Percentiles rank a stretch among this genome's conserved stretches.
phyloP scores from a whole-genome alignment of 2,113 vertebrate genomes.

The Chaetodon auriga region DNA sequence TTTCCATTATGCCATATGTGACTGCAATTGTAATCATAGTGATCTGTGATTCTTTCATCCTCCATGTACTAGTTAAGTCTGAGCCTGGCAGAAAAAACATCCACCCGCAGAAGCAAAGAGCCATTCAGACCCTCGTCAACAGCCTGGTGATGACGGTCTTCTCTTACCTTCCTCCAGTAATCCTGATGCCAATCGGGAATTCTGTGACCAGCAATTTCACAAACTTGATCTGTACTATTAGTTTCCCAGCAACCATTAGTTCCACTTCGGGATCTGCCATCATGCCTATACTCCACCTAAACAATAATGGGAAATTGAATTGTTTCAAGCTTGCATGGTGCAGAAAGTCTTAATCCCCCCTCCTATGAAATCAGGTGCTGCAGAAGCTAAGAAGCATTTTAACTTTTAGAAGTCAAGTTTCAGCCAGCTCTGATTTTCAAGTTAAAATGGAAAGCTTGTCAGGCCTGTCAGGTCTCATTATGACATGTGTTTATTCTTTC shows the following conservation, averaged over 20 bases:
- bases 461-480: neutral
- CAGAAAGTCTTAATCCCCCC: neutral
- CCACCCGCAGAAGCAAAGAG: conserved; percentile 74
- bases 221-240: neutral
- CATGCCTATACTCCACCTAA: conserved; percentile 69
- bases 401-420: neutral
- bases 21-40: conserved; percentile 33
- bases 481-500: neutral
- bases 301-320: conserved; percentile 33
- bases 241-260: neutral
- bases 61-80: conserved; percentile 52
- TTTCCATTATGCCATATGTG: neutral
- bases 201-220: fast-evolving
- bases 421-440: neutral
- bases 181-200: neutral
- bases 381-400: neutral
- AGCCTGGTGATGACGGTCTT: conserved; percentile 63
- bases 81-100: conserved; percentile 41
- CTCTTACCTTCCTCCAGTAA: conserved; percentile 61
- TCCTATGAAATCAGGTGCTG: neutral
- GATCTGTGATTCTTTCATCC: conserved; percentile 63
- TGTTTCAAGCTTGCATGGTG: neutral
- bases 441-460: neutral
- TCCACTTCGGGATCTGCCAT: conserved; percentile 41
- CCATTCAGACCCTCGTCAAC: conserved; percentile 69